Evolutionary conservation across 1,140 invertebrate species (phyloP).

Genomic region (Diorhabda carinulata): DNA sequence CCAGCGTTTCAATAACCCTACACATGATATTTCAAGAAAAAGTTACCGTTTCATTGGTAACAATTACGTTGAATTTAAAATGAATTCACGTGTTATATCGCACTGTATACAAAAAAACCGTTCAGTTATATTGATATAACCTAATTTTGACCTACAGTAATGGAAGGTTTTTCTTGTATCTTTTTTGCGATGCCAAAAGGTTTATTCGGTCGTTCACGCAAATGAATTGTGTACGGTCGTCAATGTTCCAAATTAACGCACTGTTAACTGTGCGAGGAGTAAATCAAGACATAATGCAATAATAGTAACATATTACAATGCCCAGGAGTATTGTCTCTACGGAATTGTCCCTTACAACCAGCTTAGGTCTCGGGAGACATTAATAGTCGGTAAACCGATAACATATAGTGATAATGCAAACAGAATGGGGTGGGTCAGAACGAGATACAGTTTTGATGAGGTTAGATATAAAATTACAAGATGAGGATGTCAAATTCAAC

Average conservation of each 20-base stretch:
- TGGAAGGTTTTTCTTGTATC: too few relatives aligned
- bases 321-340: constrained; percentile 3
- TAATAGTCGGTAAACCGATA: constrained; percentile 23
- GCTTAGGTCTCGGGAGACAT: constrained; percentile 28
- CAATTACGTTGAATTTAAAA: too few relatives aligned
- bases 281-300: background rate
- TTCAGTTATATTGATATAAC: too few relatives aligned
- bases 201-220: too few relatives aligned
- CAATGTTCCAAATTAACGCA: background rate
- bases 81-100: too few relatives aligned
- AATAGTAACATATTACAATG: constrained; percentile 1
- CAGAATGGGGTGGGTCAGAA: constrained; percentile 26
- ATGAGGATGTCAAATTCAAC: background rate
- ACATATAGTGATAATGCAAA: constrained; percentile 25
- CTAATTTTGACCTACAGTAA: too few relatives aligned
- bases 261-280: background rate
- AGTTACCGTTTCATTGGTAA: too few relatives aligned
- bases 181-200: too few relatives aligned
- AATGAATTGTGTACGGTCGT: too few relatives aligned
- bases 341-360: constrained; percentile 15
- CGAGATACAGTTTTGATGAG: constrained; percentile 12
- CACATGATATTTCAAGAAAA: too few relatives aligned
- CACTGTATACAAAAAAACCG: too few relatives aligned
- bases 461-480: constrained; percentile 15
- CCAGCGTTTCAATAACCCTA: too few relatives aligned